Conservation (phyloP, 1,140 invertebrate species). For the Heliconius himera region DNA sequence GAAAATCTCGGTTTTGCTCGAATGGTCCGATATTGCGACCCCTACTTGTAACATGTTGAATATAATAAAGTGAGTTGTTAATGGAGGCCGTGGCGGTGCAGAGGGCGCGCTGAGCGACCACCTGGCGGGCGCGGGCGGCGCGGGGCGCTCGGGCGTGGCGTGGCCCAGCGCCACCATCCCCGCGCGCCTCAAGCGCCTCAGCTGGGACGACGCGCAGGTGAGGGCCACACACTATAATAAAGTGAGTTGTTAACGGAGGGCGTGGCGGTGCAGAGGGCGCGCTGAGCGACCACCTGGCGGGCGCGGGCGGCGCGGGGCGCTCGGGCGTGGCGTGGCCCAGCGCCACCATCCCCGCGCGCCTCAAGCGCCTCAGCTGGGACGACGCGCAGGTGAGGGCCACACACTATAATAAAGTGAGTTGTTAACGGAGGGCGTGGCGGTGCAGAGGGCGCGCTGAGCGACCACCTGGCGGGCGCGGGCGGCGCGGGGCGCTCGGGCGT, state of each 20-base stretch:
- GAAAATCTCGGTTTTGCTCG: too few relatives aligned
- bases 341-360: slow-evolving; percentile 84
- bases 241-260: too few relatives aligned
- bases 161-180: slow-evolving; percentile 85
- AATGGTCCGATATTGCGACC: too few relatives aligned
- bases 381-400: slow-evolving; percentile 72
- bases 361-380: slow-evolving; percentile 88
- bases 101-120: slow-evolving; percentile 63
- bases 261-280: slow-evolving; percentile 28
- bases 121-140: slow-evolving; percentile 53
- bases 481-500: slow-evolving; percentile 68
- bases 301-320: slow-evolving; percentile 54
- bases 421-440: too few relatives aligned
- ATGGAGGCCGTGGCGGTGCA: background rate
- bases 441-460: slow-evolving; percentile 51
- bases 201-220: slow-evolving; percentile 84
- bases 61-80: too few relatives aligned
- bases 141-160: slow-evolving; percentile 72
- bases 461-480: slow-evolving; percentile 61
- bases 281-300: slow-evolving; percentile 68
- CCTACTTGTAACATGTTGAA: too few relatives aligned
- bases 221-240: too few relatives aligned
- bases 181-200: slow-evolving; percentile 85
- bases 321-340: slow-evolving; percentile 81
- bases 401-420: too few relatives aligned